These are phyloP conservation scores for Lepidostoma basale DNA, from an alignment of 1,140 invertebrate genomes.

Conservation along the genomic window DNA sequence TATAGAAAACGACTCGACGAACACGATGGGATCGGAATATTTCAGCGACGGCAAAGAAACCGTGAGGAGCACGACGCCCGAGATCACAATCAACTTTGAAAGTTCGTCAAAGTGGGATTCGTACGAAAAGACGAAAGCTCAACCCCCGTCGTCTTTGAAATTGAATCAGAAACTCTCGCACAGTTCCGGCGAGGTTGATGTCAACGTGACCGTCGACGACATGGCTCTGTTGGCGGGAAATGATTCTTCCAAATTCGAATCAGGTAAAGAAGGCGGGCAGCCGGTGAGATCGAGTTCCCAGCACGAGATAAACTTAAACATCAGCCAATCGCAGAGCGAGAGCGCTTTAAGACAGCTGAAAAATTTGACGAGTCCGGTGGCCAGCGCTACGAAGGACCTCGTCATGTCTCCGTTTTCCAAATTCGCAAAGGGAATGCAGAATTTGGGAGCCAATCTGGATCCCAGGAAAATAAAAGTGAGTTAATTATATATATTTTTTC, in stretches of 20 bases:
- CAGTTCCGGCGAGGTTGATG: constrained; percentile 70
- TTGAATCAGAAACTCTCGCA: constrained; percentile 69
- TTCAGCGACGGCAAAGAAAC: constrained; percentile 46
- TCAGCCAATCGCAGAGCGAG: constrained; percentile 79
- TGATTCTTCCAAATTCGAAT: constrained; percentile 15
- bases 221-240: constrained; percentile 13
- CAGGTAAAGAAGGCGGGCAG: constrained; percentile 12
- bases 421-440: constrained; percentile 83
- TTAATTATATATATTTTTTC: too few relatives aligned
- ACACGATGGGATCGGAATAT: constrained; percentile 29
- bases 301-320: constrained; percentile 67
- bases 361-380: constrained; percentile 69
- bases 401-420: constrained; percentile 80
- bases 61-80: constrained; percentile 63
- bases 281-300: constrained; percentile 69
- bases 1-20: constrained; percentile 41
- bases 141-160: constrained; percentile 61
- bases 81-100: constrained; percentile 64
- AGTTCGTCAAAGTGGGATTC: constrained; percentile 41
- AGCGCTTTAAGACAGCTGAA: constrained; percentile 74
- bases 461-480: constrained; percentile 77
- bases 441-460: constrained; percentile 81
- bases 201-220: constrained; percentile 48
- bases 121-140: constrained; percentile 49
- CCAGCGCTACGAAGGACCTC: constrained; percentile 68